phyloP scores from a whole-genome alignment of 2,113 vertebrate species.

The Chaenogobius annularis region DNA sequence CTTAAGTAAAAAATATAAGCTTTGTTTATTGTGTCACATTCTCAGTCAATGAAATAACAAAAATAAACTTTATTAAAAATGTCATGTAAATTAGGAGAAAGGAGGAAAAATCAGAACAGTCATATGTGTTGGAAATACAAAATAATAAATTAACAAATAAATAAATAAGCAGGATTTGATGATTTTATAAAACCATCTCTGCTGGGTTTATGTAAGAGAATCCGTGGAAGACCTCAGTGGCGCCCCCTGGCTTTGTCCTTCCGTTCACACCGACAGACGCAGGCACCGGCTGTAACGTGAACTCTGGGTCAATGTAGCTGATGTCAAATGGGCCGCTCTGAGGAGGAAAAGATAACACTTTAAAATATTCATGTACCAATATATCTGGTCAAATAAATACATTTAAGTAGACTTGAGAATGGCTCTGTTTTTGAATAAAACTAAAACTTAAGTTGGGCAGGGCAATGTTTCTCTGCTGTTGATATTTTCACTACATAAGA shows the following conservation, averaged over 20 bases:
- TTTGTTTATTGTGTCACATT: neutral
- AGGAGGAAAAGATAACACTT: neutral
- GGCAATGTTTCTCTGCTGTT: too few species aligned
- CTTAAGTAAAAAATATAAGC: neutral
- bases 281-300: slow-evolving; percentile 71
- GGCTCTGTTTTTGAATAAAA: neutral
- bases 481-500: too few species aligned
- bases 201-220: slow-evolving; percentile 74
- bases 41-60: slow-evolving; percentile 22
- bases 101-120: too few species aligned
- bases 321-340: slow-evolving; percentile 78
- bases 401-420: neutral
- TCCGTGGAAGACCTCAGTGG: slow-evolving; percentile 65
- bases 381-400: neutral
- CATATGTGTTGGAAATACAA: neutral
- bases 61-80: neutral
- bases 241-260: slow-evolving; percentile 21
- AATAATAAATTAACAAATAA: slow-evolving; percentile 25
- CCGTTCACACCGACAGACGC: slow-evolving; percentile 63
- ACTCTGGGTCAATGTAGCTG: slow-evolving; percentile 75
- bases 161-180: slow-evolving; percentile 24
- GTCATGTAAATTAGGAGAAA: neutral
- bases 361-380: neutral
- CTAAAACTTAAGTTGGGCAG: too few species aligned
- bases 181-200: slow-evolving; percentile 36